A percentile compares a stretch with the other conserved stretches of the same genome.
Evolutionary conservation across 2,797 vertebrate genomes (phyloP).

Genomic region (Xiphorhynchus erythropygius): DNA sequence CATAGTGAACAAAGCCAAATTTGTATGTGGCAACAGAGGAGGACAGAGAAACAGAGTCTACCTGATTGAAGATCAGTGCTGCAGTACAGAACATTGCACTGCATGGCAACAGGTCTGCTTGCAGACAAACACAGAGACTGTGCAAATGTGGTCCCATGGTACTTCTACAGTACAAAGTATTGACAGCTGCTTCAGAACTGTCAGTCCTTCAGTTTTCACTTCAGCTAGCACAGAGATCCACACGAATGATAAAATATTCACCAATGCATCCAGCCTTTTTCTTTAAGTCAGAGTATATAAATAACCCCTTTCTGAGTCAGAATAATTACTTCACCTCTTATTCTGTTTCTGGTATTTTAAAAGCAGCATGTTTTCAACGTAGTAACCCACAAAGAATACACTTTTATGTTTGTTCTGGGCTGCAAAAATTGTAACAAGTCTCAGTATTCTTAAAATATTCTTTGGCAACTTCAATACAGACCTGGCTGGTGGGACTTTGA

Average conservation of each 20-base stretch:
- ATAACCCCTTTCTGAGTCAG: background rate
- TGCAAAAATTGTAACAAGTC: background rate
- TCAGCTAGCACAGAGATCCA: background rate
- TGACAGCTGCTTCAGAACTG: background rate
- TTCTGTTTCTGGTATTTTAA: background rate
- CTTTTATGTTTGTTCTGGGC: background rate
- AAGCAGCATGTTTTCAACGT: background rate
- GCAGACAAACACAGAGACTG: background rate
- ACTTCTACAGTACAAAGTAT: background rate
- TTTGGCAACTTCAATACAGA: background rate
- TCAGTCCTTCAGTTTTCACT: background rate
- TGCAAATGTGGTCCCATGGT: background rate
- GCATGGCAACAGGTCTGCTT: fast-evolving
- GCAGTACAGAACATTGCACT: background rate
- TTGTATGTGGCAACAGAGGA: background rate
- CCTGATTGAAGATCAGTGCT: background rate
- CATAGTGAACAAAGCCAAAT: background rate
- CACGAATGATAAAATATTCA: background rate
- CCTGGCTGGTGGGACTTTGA: background rate
- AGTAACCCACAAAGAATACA: background rate
- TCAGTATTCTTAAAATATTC: background rate
- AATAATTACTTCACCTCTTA: background rate
- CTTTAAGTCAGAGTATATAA: background rate
- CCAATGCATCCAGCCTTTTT: background rate
- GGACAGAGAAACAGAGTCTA: background rate